phyloP scores from a whole-genome alignment of 2,888 invertebrate species.

The Galerucella pusilla region DNA sequence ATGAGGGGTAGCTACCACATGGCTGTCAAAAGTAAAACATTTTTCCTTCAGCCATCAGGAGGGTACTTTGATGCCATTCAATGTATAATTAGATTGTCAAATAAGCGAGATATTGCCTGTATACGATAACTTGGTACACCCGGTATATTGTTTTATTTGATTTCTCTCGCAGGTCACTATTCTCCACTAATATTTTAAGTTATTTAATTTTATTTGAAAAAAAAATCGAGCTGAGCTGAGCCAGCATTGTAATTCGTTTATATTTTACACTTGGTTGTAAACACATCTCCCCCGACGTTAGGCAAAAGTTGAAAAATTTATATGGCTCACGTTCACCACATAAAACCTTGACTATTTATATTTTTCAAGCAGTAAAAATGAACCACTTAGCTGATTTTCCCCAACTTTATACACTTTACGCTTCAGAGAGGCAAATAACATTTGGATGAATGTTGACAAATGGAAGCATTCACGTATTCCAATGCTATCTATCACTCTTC shows the following conservation, averaged over 20 bases:
- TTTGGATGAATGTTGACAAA: constrained; percentile 50
- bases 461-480: constrained; percentile 50
- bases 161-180: too few species aligned
- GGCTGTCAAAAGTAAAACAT: too few species aligned
- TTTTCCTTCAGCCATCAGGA: too few species aligned
- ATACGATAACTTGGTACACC: too few species aligned
- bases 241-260: constrained; percentile 27
- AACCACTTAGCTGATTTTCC: constrained; percentile 57
- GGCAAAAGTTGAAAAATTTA: constrained; percentile 38
- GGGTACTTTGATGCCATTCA: too few species aligned
- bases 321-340: constrained; percentile 37
- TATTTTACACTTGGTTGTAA: constrained; percentile 41
- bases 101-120: too few species aligned
- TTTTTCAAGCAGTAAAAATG: constrained; percentile 54
- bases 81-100: too few species aligned
- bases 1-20: too few species aligned
- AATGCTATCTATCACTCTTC: constrained; percentile 45
- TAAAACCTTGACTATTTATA: constrained; percentile 41
- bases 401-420: constrained; percentile 46
- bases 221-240: not conserved
- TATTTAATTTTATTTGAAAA: too few species aligned
- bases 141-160: too few species aligned
- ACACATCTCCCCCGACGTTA: constrained; percentile 24
- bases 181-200: too few species aligned
- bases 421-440: constrained; percentile 46